Evolutionary conservation across 2,888 invertebrate genomes (phyloP), one percentile per base, ranked within the genome.

Genomic region (Meganola albula): DNA sequence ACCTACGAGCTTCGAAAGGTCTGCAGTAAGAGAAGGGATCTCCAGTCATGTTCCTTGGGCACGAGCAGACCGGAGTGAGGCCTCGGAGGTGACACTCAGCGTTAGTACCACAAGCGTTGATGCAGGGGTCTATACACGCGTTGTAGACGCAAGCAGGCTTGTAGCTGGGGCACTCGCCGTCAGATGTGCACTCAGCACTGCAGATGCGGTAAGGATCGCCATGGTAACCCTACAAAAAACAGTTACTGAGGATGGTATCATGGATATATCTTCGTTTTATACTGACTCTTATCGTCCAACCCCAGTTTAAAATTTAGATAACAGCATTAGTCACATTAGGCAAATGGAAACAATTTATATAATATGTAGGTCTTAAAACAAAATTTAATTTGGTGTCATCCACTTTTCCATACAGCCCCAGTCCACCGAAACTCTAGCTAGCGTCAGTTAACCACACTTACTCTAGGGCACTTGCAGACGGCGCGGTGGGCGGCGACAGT

Each of bases 11-110:
- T 70, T 91, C 92, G 62, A 94, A 95, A 46, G 92, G 93, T 53
- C 95, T 89, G 77, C 95, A 95, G 63, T 88, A 88, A 2, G 90
- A 87, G 74, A 95, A 95, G 2, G 95, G 95, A 87, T 95, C 91
- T 1, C 95, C 95, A 12, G 95, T 95, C 92, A 93, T 94, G 59
- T 94, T 92, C 61, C 88, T 90, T 1, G 95, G 95, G 69, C 95
- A 96, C 34, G 93, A 93, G 73, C 95, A 96, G 9, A 95, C 90
- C 0, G 95, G 94, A 3, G 93, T 94, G 30, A 93, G 87, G 2
- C 91, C 93, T 24, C 93, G 88, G 22, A 95, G 87, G 58, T 91
- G 88, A 71, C 95, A 96, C 56, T 95, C 92, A 2, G 95, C 95
- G 44, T 91, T 90, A 9, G 90, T 80, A 23, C 94, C 95, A 57